Percentiles rank a stretch among this genome's conserved stretches.
Evolutionary conservation across 2,888 invertebrate species (phyloP).

Genomic region (Mongoloraphidia duomilia): DNA sequence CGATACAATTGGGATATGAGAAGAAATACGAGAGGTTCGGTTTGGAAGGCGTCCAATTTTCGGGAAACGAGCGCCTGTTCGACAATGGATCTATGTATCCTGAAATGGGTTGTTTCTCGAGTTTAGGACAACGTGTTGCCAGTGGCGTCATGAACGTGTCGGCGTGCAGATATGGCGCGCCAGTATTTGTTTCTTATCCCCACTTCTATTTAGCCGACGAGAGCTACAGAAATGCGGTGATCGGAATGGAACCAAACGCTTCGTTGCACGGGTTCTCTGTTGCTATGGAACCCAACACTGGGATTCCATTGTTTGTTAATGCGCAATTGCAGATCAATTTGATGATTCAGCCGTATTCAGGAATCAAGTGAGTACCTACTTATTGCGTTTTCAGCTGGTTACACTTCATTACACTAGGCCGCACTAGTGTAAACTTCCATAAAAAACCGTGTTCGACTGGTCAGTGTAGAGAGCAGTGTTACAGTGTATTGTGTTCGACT

Average conservation of each 20-base stretch:
- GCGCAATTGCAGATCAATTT: conserved; percentile 71
- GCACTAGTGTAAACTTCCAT: no score
- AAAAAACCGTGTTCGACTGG: no score
- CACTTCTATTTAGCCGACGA: conserved; percentile 66
- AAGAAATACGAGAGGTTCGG: conserved; percentile 29
- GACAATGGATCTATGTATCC: conserved; percentile 53
- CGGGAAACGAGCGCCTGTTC: conserved; percentile 46
- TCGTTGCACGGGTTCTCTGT: conserved; percentile 49
- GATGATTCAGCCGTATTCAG: conserved; percentile 34
- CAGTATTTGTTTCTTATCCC: conserved; percentile 67
- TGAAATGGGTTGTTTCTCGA: conserved; percentile 54
- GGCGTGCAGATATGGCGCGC: conserved; percentile 62
- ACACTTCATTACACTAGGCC: no score
- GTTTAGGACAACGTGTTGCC: conserved; percentile 28
- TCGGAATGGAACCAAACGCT: conserved; percentile 50
- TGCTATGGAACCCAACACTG: conserved; percentile 58
- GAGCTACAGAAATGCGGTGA: conserved; percentile 43
- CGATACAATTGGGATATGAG: conserved; percentile 26
- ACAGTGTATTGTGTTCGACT: no score
- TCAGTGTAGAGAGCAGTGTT: no score
- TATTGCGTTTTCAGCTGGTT: no score
- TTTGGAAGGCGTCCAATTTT: conserved; percentile 37
- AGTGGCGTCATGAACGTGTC: conserved; percentile 59
- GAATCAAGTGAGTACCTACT: conserved; percentile 41
- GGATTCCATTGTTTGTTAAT: conserved; percentile 58